These are phyloP conservation scores for Vimba vimba DNA, from an alignment of 2,113 vertebrate species.

Conservation along the genomic window DNA sequence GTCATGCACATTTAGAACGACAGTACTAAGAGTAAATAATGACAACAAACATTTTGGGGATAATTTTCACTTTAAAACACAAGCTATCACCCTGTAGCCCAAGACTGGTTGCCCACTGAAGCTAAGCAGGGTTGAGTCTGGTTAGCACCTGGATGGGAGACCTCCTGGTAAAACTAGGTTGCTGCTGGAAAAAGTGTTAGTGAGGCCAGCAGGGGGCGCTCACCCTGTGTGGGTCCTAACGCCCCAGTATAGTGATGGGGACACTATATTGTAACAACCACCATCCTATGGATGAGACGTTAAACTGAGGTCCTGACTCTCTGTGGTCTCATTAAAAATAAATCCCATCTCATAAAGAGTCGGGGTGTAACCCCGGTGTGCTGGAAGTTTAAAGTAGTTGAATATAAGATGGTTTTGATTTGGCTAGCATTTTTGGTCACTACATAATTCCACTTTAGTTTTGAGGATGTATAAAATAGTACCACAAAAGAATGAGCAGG, in stretches of 20 bases:
- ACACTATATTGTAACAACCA: no score
- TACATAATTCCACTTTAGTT: background rate
- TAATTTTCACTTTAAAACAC: background rate
- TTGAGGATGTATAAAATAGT: no score
- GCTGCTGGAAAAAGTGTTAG: background rate
- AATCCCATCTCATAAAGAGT: no score
- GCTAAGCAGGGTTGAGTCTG: no score
- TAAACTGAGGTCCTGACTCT: background rate
- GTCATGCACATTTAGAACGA: background rate
- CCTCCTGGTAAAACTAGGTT: background rate
- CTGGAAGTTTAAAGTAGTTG: background rate
- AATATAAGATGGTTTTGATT: background rate
- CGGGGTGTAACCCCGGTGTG: no score
- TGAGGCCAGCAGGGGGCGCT: background rate
- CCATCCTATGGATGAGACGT: no score
- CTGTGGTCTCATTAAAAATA: background rate
- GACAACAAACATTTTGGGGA: background rate
- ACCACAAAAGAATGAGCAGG: background rate
- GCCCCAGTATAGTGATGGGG: background rate
- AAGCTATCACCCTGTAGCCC: no score
- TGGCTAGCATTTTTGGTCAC: background rate
- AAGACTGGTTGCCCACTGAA: no score
- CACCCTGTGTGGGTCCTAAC: background rate
- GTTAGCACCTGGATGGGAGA: no score
- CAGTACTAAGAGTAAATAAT: background rate